These are phyloP conservation scores for Microctenopoma lineatum DNA, from an alignment of 2,797 vertebrate genomes.

Conservation along the genomic window DNA sequence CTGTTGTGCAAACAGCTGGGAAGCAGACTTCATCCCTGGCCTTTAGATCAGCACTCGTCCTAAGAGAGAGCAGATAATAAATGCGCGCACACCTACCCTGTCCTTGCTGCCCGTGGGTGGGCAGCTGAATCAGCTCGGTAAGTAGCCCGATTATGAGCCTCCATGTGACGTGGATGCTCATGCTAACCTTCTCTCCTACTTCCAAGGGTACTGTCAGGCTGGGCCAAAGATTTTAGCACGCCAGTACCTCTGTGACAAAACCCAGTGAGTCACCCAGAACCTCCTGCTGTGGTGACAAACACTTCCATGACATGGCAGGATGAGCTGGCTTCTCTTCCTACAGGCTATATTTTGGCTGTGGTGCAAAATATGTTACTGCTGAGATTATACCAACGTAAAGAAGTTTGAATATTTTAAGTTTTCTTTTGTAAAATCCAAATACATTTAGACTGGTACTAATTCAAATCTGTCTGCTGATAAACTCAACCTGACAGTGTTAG, in stretches of 20 bases:
- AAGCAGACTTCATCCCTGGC: constrained; percentile 29
- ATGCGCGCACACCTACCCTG: constrained; percentile 41
- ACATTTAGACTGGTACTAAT: too few species aligned
- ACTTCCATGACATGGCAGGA: constrained; percentile 49
- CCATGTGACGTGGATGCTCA: constrained; percentile 56
- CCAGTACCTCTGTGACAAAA: constrained; percentile 51
- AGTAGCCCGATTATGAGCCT: constrained; percentile 43
- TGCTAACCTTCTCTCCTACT: constrained; percentile 57
- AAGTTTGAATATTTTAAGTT: not conserved
- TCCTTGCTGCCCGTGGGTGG: constrained; percentile 48
- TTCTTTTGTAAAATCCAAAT: too few species aligned
- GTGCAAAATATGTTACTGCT: constrained; percentile 14
- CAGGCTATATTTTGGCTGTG: constrained; percentile 17
- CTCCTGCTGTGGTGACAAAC: constrained; percentile 56
- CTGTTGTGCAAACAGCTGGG: constrained; percentile 40
- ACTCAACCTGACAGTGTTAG: too few species aligned
- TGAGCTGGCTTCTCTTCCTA: constrained; percentile 33
- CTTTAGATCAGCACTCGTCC: constrained; percentile 29
- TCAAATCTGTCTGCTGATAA: too few species aligned
- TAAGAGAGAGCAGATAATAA: constrained; percentile 37
- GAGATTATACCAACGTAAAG: not conserved
- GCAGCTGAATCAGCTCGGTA: constrained; percentile 63
- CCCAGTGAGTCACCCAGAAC: constrained; percentile 50
- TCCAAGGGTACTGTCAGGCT: constrained; percentile 45
- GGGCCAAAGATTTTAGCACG: constrained; percentile 41